phyloP scores from a whole-genome alignment of 1,140 invertebrate genomes.

The Sycobia sp. region DNA sequence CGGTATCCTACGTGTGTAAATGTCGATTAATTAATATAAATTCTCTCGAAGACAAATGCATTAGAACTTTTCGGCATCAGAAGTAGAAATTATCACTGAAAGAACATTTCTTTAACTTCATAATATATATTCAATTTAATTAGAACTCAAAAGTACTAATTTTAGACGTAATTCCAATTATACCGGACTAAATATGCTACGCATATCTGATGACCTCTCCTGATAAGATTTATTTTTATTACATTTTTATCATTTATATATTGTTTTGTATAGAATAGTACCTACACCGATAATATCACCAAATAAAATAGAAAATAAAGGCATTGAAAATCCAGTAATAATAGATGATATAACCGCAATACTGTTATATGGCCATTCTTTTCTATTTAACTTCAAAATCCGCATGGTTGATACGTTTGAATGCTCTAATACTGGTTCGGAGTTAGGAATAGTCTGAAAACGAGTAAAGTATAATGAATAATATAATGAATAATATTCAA shows the following conservation, averaged over 20 bases:
- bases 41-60: too few species aligned
- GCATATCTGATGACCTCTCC: too few species aligned
- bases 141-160: too few species aligned
- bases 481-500: neutral
- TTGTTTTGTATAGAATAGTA: too few species aligned
- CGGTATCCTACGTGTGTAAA: too few species aligned
- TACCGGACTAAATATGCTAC: too few species aligned
- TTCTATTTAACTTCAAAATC: conserved; percentile 71
- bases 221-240: conserved; percentile 15
- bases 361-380: conserved; percentile 76
- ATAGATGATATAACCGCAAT: conserved; percentile 71
- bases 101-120: too few species aligned
- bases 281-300: conserved; percentile 78
- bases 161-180: too few species aligned
- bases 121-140: too few species aligned
- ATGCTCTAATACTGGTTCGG: neutral
- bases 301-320: conserved; percentile 78
- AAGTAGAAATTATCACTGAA: too few species aligned
- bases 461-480: neutral
- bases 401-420: conserved; percentile 54
- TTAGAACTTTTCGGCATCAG: too few species aligned
- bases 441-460: neutral
- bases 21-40: too few species aligned
- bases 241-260: conserved; percentile 25
- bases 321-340: conserved; percentile 75